Base-by-base conservation (phyloP, 2,888 invertebrate genomes). In the Drosophila affinis region DNA sequence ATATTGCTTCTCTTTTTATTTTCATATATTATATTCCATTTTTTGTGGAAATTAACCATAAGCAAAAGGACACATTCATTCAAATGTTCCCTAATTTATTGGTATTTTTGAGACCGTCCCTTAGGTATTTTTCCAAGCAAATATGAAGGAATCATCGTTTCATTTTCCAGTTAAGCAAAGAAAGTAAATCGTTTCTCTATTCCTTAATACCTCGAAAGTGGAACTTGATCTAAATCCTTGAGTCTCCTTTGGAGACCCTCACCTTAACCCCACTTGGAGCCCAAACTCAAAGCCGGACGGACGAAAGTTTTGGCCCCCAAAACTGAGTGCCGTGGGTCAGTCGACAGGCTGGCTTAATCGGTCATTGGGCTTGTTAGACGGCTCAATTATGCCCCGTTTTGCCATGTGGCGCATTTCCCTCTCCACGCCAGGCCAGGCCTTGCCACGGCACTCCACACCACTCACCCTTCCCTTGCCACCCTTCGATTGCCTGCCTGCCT, bases 281-380 rank as follows among this genome's bases (percentile, higher is more conserved):
- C 14, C 39, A 49, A 54, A 63, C 46, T 53, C 52, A 27, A 61
- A 29, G 27, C 24, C 39, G n/a, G 21, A 4, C 1, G 62, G 17
- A 10, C 14, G n/a, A 48, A 53, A 69, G 18, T 57, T 68, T 70
- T 39, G 39, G 6, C 7, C 14, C 51, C 21, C 57, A 46, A 51
- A 57, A 18, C 63, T 72, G 44, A 9, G 24, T 12, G 24, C 14
- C 46, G 64, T 63, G 74, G 71, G 71, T 63, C 71, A 71, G 53
- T 71, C 71, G 74, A 75, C 71, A 72, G 74, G 72, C 75, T 72
- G 72, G 88, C 84, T 86, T 82, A 82, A 82, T 82, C 81, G 81
- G 87, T 83, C 87, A 88, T 82, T 82, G 81, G 81, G 88, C 81
- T 88, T 86, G 87, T 88, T 82, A 83, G 86, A 88, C 88, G 83